phyloP scores from a whole-genome alignment of 2,113 vertebrate species.

The Symphodus melops region DNA sequence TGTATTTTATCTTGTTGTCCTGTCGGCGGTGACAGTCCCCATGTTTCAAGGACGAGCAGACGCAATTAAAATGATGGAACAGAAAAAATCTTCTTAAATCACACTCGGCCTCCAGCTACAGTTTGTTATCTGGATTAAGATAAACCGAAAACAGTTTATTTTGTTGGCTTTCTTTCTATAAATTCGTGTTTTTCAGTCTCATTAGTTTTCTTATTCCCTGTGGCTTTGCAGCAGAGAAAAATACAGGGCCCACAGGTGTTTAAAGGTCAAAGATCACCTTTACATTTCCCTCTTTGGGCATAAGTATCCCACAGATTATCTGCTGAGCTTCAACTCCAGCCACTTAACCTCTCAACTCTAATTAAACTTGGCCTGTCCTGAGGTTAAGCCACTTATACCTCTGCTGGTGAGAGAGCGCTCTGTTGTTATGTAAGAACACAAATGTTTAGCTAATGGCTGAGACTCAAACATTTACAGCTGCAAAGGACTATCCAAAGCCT shows the following conservation, averaged over 20 bases:
- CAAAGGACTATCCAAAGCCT: not conserved
- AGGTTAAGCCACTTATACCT: slow-evolving; percentile 52
- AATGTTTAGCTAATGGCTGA: not conserved
- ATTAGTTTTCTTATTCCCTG: not conserved
- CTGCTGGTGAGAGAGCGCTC: slow-evolving; percentile 14
- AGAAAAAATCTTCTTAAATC: not conserved
- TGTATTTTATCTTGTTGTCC: slow-evolving; percentile 24
- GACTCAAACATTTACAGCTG: not conserved
- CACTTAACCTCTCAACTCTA: slow-evolving; percentile 60
- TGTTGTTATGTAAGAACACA: not conserved
- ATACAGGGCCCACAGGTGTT: not conserved
- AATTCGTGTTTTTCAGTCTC: not conserved
- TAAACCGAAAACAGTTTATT: not conserved
- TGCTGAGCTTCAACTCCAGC: slow-evolving; percentile 43
- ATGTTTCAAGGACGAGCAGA: slow-evolving; percentile 5
- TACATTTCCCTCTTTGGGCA: slow-evolving; percentile 17
- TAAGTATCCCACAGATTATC: slow-evolving; percentile 48
- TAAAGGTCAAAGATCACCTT: slow-evolving; percentile 21
- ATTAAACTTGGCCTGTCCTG: slow-evolving; percentile 38
- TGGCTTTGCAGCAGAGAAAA: not conserved
- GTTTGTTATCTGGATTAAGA: not conserved
- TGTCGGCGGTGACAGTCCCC: not conserved
- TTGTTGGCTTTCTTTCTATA: not conserved
- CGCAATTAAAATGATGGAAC: slow-evolving; percentile 42
- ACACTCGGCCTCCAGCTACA: slow-evolving; percentile 2